A percentile compares a stretch with the other conserved stretches of the same genome.
These are phyloP conservation scores for Drosophila simulans DNA, from an alignment of 1,140 invertebrate genomes.

Conservation along the genomic window DNA sequence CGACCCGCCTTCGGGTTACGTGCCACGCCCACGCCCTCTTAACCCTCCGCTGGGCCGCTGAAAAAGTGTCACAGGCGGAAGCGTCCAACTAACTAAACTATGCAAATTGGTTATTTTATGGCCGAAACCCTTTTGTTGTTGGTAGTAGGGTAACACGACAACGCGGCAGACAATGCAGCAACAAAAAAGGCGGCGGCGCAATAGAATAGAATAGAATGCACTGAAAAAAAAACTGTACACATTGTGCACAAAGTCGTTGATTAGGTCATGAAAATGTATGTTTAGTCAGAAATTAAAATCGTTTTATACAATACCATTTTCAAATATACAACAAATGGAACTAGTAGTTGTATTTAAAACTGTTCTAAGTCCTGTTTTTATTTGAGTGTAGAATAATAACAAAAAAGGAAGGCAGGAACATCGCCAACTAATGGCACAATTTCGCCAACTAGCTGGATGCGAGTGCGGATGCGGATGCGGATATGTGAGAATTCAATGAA, in stretches of 20 bases:
- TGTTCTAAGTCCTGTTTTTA: not conserved
- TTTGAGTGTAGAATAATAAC: slow-evolving; percentile 26
- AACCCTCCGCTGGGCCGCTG: slow-evolving; percentile 2
- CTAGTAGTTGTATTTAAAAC: too few relatives aligned
- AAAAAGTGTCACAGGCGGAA: slow-evolving; percentile 73
- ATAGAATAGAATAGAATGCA: slow-evolving; percentile 29
- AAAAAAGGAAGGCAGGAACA: slow-evolving; percentile 59
- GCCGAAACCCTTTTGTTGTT: slow-evolving; percentile 64
- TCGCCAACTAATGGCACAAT: slow-evolving; percentile 76
- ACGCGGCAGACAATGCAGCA: slow-evolving; percentile 48
- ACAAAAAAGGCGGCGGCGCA: slow-evolving; percentile 29
- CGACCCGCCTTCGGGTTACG: slow-evolving; percentile 31
- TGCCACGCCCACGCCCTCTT: slow-evolving; percentile 19
- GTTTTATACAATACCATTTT: too few relatives aligned
- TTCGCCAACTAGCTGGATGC: slow-evolving; percentile 73
- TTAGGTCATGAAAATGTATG: too few relatives aligned
- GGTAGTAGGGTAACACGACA: slow-evolving; percentile 55
- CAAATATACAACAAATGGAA: too few relatives aligned
- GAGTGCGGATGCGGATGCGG: slow-evolving; percentile 55
- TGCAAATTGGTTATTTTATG: slow-evolving; percentile 83
- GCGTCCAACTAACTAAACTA: slow-evolving; percentile 82
- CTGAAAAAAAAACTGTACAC: not conserved
- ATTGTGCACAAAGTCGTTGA: too few relatives aligned
- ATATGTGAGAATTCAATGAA: slow-evolving; percentile 83
- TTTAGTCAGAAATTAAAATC: too few relatives aligned